These are phyloP conservation scores for Trochalopteron elliotii DNA, from an alignment of 2,113 vertebrate species.

Conservation along the genomic window DNA sequence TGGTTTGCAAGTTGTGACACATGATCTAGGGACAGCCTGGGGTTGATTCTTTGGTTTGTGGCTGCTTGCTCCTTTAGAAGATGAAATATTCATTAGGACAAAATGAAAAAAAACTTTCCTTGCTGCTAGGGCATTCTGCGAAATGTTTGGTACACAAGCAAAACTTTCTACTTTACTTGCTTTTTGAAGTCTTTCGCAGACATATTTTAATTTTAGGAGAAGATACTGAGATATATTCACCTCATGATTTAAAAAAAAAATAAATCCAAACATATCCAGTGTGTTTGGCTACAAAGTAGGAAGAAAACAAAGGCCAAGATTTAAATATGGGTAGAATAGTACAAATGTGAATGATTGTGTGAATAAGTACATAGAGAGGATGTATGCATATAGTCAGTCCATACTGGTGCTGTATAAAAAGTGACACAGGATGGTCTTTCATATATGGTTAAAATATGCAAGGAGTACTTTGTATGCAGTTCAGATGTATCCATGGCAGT, in stretches of 20 bases:
- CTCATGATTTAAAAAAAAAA: not conserved
- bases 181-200: not conserved
- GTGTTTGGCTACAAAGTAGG: not conserved
- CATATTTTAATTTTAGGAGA: not conserved
- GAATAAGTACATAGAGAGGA: not conserved
- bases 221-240: not conserved
- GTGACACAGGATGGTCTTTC: not conserved
- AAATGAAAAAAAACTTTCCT: not conserved
- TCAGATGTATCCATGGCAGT: not conserved
- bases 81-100: not conserved
- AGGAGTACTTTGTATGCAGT: not conserved
- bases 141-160: not conserved
- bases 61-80: not conserved
- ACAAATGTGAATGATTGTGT: not conserved
- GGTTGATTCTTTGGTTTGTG: not conserved
- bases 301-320: not conserved
- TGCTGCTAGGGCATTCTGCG: not conserved
- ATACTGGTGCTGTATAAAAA: not conserved
- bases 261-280: not conserved
- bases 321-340: not conserved
- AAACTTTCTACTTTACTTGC: not conserved
- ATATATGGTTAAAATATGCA: not conserved
- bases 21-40: not conserved
- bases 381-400: not conserved
- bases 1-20: not conserved